Evolutionary conservation across 92 coral and sea anemone genomes (phyloP).

Genomic region (Zoanthus solanderi): DNA sequence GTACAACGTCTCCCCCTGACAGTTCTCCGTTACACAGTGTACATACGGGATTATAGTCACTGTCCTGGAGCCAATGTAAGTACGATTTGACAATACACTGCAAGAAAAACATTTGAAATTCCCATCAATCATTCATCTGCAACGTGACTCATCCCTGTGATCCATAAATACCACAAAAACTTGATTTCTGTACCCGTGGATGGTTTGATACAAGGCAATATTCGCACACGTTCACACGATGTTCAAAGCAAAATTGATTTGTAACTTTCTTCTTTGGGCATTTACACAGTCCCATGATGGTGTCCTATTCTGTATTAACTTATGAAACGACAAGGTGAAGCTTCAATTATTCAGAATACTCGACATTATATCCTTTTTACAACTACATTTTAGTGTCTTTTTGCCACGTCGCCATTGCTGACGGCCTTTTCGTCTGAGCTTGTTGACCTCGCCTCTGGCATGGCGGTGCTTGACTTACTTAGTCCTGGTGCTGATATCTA

Average conservation of each 20-base stretch:
- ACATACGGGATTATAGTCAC: conserved; percentile 99
- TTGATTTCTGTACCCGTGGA: conserved; percentile 69
- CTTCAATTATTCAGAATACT: not conserved
- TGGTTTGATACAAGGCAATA: conserved; percentile 92
- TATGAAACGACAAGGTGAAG: not conserved
- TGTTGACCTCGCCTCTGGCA: conserved; percentile 13
- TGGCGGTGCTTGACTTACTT: not conserved
- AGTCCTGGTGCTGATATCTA: not conserved
- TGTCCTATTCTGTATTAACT: not conserved
- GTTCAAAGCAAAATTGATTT: conserved; percentile 99
- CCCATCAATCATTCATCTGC: not conserved
- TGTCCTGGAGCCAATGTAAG: conserved; percentile 98
- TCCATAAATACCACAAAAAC: not conserved
- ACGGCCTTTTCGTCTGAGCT: conserved; percentile 25
- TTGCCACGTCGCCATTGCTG: conserved; percentile 93
- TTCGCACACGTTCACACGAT: conserved; percentile 99
- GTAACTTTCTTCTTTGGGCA: conserved; percentile 99
- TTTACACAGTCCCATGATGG: conserved; percentile 94
- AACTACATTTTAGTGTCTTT: not conserved
- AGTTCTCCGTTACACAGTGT: conserved; percentile 95
- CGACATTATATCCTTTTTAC: not conserved
- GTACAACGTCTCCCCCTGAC: conserved; percentile 87
- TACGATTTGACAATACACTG: conserved; percentile 98
- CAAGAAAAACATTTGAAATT: not conserved
- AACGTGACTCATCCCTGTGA: not conserved